Base-by-base conservation (phyloP, 2,888 invertebrate species). In the Erebia epiphron region DNA sequence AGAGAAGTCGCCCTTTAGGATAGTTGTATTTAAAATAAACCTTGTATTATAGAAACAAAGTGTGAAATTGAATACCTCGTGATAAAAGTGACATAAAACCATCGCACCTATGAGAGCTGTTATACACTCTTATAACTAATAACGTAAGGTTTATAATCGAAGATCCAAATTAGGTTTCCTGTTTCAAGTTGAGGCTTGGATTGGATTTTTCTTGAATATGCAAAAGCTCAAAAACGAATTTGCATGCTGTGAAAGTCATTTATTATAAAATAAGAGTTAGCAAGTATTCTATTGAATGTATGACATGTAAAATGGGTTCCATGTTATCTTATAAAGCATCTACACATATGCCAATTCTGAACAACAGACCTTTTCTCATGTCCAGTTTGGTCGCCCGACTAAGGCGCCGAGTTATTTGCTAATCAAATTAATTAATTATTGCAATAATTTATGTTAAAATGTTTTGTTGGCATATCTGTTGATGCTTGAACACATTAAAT, bases 141-240 rank as follows among this genome's bases (percentile, higher is more conserved):
- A 5, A 14, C 16, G n/a, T 71, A 52, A 71, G 67, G 71, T 58
- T 71, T 64, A 71, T 64, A 26, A 71, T 70, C 66, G 61, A 49
- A 54, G 57, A 67, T 67, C 49, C 56, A 54, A 56, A 62, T 21
- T 68, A 63, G 64, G 49, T 56, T 21, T 52, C 52, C 14, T 49
- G 9, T 62, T 21, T 26, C 18, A 5, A 43, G 62, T 68, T 68
- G 68, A 68, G 54, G 70, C 67, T 71, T 71, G 67, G 71, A 49
- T 49, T 21, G 49, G 62, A 49, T 46, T 21, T 46, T 49, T 56
- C 54, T 46, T 62, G 21, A 49, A 49, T 62, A 62, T 62, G 46
- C 49, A 62, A 49, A 60, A 62, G 62, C 62, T 62, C 62, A 62
- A 62, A 62, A 41, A 21, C 46, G 46, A 61, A 61, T 46, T 46